Percentiles rank a stretch among this genome's conserved stretches.
These are phyloP conservation scores for Meles meles DNA, from an alignment of 2,113 vertebrate genomes.

Conservation along the genomic window DNA sequence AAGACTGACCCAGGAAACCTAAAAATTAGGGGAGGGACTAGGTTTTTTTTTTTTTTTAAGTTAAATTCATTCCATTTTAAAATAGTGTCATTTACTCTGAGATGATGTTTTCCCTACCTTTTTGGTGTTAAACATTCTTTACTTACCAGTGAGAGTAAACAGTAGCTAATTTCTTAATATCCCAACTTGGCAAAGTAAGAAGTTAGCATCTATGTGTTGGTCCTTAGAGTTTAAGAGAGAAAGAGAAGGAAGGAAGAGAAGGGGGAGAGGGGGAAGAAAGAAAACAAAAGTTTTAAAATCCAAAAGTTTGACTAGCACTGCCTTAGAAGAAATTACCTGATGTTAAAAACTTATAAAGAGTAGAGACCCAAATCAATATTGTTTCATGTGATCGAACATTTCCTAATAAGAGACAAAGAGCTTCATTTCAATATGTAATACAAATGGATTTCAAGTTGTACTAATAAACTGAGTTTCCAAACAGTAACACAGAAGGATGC, in stretches of 20 bases:
- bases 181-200: not conserved
- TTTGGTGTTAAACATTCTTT: not conserved
- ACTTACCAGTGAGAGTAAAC: not conserved
- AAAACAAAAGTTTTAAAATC: not conserved
- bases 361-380: not conserved
- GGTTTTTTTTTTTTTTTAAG: not conserved
- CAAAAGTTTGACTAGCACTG: not conserved
- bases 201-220: not conserved
- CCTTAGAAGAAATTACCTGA: not conserved
- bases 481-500: not conserved
- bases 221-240: not conserved
- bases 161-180: conserved; percentile 11
- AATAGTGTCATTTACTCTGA: not conserved
- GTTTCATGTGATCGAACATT: not conserved
- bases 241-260: not conserved
- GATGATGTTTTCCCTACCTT: not conserved
- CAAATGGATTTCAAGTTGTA: not conserved
- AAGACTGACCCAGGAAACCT: not conserved
- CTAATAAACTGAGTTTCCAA: not conserved
- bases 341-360: conserved; percentile 1
- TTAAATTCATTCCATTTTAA: conserved; percentile 1
- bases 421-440: not conserved
- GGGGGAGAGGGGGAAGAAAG: not conserved
- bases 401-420: not conserved
- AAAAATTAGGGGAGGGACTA: not conserved